Percentiles rank a stretch among this genome's conserved stretches.
These are phyloP conservation scores for Corythornis vintsioides DNA, from an alignment of 2,113 vertebrate genomes.

Conservation along the genomic window DNA sequence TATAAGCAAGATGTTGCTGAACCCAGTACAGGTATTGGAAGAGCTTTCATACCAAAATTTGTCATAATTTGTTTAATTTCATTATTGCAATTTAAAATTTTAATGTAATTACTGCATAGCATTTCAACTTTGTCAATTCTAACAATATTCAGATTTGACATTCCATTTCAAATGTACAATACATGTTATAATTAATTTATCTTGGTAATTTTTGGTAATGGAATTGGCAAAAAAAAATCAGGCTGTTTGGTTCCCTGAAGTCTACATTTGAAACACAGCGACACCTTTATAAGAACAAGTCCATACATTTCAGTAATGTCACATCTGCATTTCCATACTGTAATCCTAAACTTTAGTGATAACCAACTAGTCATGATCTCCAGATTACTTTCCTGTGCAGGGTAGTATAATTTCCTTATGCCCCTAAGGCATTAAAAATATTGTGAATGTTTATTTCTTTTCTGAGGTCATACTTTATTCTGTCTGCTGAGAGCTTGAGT, in stretches of 20 bases:
- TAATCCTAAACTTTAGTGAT: background rate
- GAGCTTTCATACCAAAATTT: background rate
- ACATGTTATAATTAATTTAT: background rate
- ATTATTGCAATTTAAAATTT: background rate
- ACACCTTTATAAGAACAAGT: background rate
- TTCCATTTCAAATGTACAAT: background rate
- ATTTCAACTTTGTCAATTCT: background rate
- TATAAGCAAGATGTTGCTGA: background rate
- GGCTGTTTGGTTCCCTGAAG: background rate
- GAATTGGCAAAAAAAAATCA: background rate
- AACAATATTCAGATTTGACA: background rate
- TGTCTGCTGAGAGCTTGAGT: background rate
- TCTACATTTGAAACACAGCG: background rate
- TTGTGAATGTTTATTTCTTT: background rate
- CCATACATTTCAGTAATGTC: background rate
- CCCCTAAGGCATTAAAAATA: background rate
- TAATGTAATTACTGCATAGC: background rate
- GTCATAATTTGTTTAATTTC: background rate
- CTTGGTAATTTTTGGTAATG: fast-evolving
- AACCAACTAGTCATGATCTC: background rate
- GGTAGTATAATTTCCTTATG: background rate
- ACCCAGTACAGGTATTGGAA: background rate
- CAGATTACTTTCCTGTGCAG: background rate
- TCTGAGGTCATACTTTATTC: background rate
- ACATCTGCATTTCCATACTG: background rate